Evolutionary conservation across 1,140 invertebrate species (phyloP).

Genomic region (Brachionus asplanchnoidis): DNA sequence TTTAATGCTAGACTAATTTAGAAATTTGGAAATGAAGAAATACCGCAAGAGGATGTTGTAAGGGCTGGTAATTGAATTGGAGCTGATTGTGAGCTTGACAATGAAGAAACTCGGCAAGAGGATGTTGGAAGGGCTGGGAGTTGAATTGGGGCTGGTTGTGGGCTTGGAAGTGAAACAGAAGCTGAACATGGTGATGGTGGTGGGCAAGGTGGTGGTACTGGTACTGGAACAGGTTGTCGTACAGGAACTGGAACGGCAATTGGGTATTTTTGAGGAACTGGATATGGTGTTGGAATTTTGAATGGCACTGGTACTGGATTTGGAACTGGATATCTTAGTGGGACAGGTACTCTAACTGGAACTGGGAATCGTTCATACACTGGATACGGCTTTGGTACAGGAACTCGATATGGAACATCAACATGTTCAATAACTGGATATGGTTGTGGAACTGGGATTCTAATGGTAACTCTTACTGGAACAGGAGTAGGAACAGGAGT

Average conservation of each 20-base stretch:
- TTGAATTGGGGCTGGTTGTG: not conserved
- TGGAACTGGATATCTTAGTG: not conserved
- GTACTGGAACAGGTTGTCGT: not conserved
- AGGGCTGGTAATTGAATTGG: not conserved
- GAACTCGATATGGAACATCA: not conserved
- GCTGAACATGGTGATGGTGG: not conserved
- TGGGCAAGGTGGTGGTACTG: not conserved
- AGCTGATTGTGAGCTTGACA: not conserved
- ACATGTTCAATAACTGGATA: not conserved
- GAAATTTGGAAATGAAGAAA: not conserved
- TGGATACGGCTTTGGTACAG: not conserved
- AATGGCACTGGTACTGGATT: not conserved
- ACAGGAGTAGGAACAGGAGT: not conserved
- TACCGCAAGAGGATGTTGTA: not conserved
- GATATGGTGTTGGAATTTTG: not conserved
- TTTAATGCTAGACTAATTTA: not conserved
- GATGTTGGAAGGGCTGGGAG: not conserved
- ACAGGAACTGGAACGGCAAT: not conserved
- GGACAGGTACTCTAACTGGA: not conserved
- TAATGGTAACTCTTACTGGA: not conserved
- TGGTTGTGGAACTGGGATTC: not conserved
- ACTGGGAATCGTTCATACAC: not conserved
- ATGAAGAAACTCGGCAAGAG: not conserved
- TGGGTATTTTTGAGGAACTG: not conserved
- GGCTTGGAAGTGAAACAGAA: not conserved